Base-by-base conservation (phyloP, 2,797 vertebrate genomes). In the Sebastes itinus region DNA sequence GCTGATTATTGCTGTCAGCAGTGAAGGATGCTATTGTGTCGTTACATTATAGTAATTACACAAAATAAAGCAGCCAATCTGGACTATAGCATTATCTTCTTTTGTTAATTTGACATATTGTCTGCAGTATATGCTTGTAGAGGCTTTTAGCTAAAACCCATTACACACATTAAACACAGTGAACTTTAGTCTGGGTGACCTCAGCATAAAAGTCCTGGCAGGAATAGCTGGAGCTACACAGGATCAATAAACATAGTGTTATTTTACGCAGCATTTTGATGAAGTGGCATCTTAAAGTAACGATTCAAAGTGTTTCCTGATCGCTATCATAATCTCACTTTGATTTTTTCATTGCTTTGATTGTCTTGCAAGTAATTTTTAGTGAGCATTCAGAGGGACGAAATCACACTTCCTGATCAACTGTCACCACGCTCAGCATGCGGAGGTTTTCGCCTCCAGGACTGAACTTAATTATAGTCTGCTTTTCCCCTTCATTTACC, bases 361-460 rank as follows among this genome's bases (percentile, higher is more conserved):
- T 60, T 66, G 11, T 59, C 28, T 63, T 23, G 25, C 67, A n/a
- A 79, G 49, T 80, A 5, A 30, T 77, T 89, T 87, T 78, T 28
- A 75, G 56, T 55, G 28, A 70, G 56, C 52, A 46, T 61, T 83
- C 65, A 78, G 28, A 82, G 64, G 70, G 60, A 38, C 23, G 62
- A 61, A 16, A 71, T 86, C 76, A 84, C 84, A 88, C 78, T 54
- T 85, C 42, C 54, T 35, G 46, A 85, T 91, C 80, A 67, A 20
- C 85, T 87, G 87, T 88, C 87, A 89, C 82, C 85, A 22, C 62
- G 10, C 85, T 62, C 87, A 84, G 87, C 89, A 84, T 80, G 87
- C 13, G 2, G 52, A 79, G 78, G 27, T 23, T 75, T 84, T 65
- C 33, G 32, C 83, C 82, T 70, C 61, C 22, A 66, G 83, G 82